Conservation (phyloP, 2,797 vertebrate genomes). For the Apogon talboti region DNA sequence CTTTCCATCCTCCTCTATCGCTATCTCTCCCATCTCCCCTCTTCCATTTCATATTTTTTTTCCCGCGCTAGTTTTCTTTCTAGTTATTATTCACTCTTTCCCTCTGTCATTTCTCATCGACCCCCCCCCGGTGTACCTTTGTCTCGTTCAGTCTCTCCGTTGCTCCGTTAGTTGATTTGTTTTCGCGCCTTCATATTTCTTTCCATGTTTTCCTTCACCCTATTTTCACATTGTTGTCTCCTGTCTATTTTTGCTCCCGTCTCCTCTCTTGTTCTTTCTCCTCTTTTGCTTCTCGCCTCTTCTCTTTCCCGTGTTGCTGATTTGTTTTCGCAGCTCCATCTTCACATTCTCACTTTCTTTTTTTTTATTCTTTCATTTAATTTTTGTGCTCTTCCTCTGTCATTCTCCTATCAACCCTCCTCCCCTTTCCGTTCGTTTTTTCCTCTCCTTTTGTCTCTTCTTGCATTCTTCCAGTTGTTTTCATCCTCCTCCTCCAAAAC, state of each 20-base stretch:
- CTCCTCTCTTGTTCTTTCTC: constrained; percentile 6
- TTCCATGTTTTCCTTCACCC: constrained; percentile 38
- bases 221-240: constrained; percentile 25
- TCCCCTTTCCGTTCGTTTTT: constrained; percentile 41
- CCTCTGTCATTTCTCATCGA: constrained; percentile 41
- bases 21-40: constrained; percentile 29
- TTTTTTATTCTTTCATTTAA: constrained; percentile 31
- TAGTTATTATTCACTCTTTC: constrained; percentile 53
- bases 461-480: constrained; percentile 10
- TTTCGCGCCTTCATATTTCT: constrained; percentile 62
- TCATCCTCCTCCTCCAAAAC: constrained; percentile 28
- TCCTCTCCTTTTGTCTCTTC: constrained; percentile 16
- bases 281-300: constrained; percentile 9
- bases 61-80: constrained; percentile 41
- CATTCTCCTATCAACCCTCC: constrained; percentile 15
- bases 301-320: constrained; percentile 7
- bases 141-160: constrained; percentile 24
- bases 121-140: constrained; percentile 24
- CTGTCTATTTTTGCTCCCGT: constrained; percentile 22
- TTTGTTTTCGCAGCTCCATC: constrained; percentile 39
- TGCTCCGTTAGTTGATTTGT: constrained; percentile 51
- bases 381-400: constrained; percentile 23
- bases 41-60: constrained; percentile 43
- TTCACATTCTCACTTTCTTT: constrained; percentile 6
- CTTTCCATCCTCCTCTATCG: constrained; percentile 26